Base-by-base conservation (phyloP, 2,888 invertebrate species). In the Linnaemya tessellans region DNA sequence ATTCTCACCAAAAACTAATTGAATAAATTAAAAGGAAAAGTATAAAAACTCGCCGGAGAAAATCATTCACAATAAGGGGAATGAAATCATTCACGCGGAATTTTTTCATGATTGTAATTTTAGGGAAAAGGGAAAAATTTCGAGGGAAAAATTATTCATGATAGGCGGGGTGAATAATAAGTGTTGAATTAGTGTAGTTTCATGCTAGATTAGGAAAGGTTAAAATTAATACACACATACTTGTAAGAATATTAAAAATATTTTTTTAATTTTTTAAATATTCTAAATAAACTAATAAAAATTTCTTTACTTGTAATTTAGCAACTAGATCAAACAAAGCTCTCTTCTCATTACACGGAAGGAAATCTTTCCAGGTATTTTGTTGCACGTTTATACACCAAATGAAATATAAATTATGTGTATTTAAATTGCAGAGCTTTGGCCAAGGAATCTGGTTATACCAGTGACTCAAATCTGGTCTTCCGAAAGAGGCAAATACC, bases 361-460 rank as follows among this genome's bases (percentile, higher is more conserved):
- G 96, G 97, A 67, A 96, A 96, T 91, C 95, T 97, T 94, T 96
- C 96, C 88, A 96, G 97, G 97, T 97, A 93, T 77, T 78, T 79
- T 74, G 22, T n/a, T 78, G 70, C 15, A 30, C 18, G 9, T 25
- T 35, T n/a, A n/a, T 5, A 54, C 4, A 8, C 18, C 46, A 13
- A 1, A 9, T 1, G 5, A 9, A n/a, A n/a, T 20, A 13, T 41
- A 46, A 65, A 30, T 62, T 64, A 7, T 49, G 8, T 41, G 25
- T 7, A 15, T 46, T 15, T 71, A 56, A 51, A 11, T 70, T 71
- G 4, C 90, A 96, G 97, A 93, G 97, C 97, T 67, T 93, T 97
- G 80, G 94, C 97, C 73, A 97, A 97, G 92, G 97, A 97, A 92
- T 96, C 97, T 18, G 97, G 97, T 18, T 98, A 98, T 92, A 97